Percentiles rank a stretch among this genome's conserved stretches.
phyloP scores from a whole-genome alignment of 1,140 invertebrate species.

The Drosophila grimshawi region DNA sequence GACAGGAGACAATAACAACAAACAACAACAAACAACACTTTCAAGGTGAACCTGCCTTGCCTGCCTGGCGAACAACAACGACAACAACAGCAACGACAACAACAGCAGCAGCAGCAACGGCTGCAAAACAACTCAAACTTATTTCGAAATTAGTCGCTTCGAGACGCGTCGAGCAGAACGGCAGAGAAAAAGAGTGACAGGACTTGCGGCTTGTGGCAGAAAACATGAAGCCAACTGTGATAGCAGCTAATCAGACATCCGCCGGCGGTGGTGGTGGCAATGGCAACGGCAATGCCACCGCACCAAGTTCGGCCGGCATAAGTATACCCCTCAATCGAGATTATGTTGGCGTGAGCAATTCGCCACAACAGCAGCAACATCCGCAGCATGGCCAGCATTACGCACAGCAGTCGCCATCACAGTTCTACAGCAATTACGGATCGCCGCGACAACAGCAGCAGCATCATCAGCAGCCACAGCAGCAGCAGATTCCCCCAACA shows the following conservation, averaged over 20 bases:
- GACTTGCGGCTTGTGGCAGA: constrained; percentile 27
- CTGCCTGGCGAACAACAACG: constrained; percentile 30
- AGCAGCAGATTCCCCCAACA: constrained; percentile 63
- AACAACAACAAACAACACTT: constrained; percentile 61
- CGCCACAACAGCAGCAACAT: constrained; percentile 15
- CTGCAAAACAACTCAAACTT: constrained; percentile 42
- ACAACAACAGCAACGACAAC: constrained; percentile 5
- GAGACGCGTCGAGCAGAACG: constrained; percentile 33
- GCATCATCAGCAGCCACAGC: constrained; percentile 47
- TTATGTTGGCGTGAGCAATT: constrained; percentile 32
- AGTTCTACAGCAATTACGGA: constrained; percentile 60
- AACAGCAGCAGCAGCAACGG: constrained; percentile 14
- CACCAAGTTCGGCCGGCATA: constrained; percentile 50
- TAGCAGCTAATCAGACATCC: constrained; percentile 62
- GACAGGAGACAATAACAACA: constrained; percentile 36
- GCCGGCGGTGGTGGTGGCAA: constrained; percentile 27
- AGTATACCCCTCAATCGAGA: constrained; percentile 78
- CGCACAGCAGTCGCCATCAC: constrained; percentile 30
- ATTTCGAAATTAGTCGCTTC: constrained; percentile 59
- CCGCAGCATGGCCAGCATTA: constrained; percentile 31
- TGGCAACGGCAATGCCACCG: constrained; percentile 33
- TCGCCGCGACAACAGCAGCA: constrained; percentile 62
- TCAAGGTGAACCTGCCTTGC: constrained; percentile 62
- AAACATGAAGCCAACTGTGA: constrained; percentile 80
- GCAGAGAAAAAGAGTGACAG: constrained; percentile 40